Evolutionary conservation across 2,888 invertebrate species (phyloP).

Genomic region (Clistopyga incitator): DNA sequence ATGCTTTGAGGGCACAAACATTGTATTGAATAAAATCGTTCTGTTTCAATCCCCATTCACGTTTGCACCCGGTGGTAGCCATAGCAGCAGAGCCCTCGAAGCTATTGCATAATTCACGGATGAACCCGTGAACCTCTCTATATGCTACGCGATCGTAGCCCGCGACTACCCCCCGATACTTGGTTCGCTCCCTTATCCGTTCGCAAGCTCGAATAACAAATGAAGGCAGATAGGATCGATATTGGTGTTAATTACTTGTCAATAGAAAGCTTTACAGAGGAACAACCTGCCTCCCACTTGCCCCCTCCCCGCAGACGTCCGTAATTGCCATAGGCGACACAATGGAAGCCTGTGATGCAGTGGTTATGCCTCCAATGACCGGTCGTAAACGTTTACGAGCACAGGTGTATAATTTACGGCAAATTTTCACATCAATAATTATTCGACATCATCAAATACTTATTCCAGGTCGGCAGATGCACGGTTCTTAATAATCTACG

Average conservation of each 20-base stretch:
- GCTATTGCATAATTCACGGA: conserved; percentile 63
- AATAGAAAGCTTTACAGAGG: conserved; percentile 59
- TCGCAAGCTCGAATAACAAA: conserved; percentile 61
- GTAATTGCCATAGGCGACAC: conserved; percentile 31
- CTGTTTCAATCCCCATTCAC: conserved; percentile 22
- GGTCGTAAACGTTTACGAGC: conserved; percentile 28
- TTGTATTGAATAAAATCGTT: conserved; percentile 46
- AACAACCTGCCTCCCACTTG: conserved; percentile 23
- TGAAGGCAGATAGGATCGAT: conserved; percentile 63
- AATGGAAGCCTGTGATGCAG: conserved; percentile 34
- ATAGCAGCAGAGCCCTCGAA: conserved; percentile 36
- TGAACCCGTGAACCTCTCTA: conserved; percentile 43
- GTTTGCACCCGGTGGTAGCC: conserved; percentile 12
- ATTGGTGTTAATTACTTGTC: conserved; percentile 66
- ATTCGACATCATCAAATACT: background rate
- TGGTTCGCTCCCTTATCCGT: conserved; percentile 45
- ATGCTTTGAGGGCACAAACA: conserved; percentile 36
- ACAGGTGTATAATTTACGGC: conserved; percentile 7
- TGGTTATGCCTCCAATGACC: conserved; percentile 47
- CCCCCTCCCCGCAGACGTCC: conserved; percentile 34
- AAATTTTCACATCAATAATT: background rate
- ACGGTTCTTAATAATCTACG: background rate
- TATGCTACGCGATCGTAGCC: conserved; percentile 15
- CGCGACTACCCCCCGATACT: conserved; percentile 38
- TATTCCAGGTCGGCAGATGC: background rate